Base-by-base conservation (phyloP, 2,888 invertebrate genomes). In the Drosophila aldrichi region DNA sequence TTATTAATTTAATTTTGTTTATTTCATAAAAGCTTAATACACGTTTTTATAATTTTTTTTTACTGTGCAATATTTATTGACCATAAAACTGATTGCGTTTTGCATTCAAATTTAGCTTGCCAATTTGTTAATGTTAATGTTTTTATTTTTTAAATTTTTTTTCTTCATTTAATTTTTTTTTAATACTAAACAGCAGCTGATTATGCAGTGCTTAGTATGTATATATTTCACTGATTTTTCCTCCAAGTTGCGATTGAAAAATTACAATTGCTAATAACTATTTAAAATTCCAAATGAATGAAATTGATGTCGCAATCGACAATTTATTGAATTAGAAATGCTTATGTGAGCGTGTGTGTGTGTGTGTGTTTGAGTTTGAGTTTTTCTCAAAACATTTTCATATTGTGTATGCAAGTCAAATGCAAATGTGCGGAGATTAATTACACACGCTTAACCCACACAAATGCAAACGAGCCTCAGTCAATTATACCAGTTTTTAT, bases 381-480 rank as follows among this genome's bases (percentile, higher is more conserved):
- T 54, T 59, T 60, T 46, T 64, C 38, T 59, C 41, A 48, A 43
- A 70, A 12, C 38, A 62, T 62, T 66, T 66, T 59, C 43, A 61
- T 72, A 60, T 40, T 44, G 63, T 49, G 59, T 40, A 44, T 43
- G 29, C 55, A 25, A 49, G 22, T 22, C 41, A 85, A 71, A 88
- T 88, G 88, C 77, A 89, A 88, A 88, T 89, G 71, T 48, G 49
- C 62, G 78, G 59, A 68, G 76, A 89, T 89, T 87, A 90, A 87
- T 86, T 90, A 83, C 78, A 62, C 56, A 58, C 43, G 61, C 49
- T 64, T 22, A 34, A 70, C 58, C 51, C 49, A 34, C 18, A 67
- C 12, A 70, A 67, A 68, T 60, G 62, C 65, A 65, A 80, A 63
- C 61, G 74, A 78, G 64, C 52, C 60, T 54, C 69, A 61, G 41